Evolutionary conservation across 1,140 invertebrate genomes (phyloP), one percentile per base, ranked within the genome.

Genomic region (Oreohelix idahoensis): DNA sequence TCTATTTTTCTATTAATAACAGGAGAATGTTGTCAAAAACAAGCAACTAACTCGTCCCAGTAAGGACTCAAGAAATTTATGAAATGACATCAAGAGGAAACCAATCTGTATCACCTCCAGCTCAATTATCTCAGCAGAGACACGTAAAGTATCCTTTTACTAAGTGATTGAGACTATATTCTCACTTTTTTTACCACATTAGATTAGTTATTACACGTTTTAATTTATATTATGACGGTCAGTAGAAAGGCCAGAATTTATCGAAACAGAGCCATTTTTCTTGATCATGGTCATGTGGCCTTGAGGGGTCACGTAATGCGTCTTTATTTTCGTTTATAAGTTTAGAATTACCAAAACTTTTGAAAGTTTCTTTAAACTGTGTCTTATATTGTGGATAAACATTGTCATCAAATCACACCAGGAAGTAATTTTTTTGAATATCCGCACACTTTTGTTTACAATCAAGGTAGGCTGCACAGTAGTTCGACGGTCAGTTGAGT

Each of bases 81-180:
- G 78, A 79, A 79, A 79, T 79, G 78, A 79, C 78, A 66, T 66
- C 78, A 79, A 79, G 78, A 79, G 78, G 78, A 66, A 79, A 79
- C 78, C 58, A 51, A 69, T 79, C 78, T 51, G 58, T 79, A 79
- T 79, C 78, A 69, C 78, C 78, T 58, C 53, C 78, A 36, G 78
- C 42, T 69, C 78, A 79, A 35, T 69, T 79, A 66, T 69, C 78
- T 66, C 78, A 79, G n/a, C 78, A 63, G 78, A 63, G 78, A 79
- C 53, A 69, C 32, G 78, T 63, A 69, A 66, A 35, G 78, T 79
- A 79, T 79, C 78, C 78, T 79, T 79, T 79, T 79, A 38, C 49
- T 29, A 1, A 32, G 32, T 13, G 13, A 29, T 32, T 2, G 63
- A 2, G 63, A 66, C 11, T 11, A 20, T 15, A 58, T 23, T 58